These are phyloP conservation scores for Tupiocoris notatus DNA, from an alignment of 2,888 invertebrate species.

Conservation along the genomic window DNA sequence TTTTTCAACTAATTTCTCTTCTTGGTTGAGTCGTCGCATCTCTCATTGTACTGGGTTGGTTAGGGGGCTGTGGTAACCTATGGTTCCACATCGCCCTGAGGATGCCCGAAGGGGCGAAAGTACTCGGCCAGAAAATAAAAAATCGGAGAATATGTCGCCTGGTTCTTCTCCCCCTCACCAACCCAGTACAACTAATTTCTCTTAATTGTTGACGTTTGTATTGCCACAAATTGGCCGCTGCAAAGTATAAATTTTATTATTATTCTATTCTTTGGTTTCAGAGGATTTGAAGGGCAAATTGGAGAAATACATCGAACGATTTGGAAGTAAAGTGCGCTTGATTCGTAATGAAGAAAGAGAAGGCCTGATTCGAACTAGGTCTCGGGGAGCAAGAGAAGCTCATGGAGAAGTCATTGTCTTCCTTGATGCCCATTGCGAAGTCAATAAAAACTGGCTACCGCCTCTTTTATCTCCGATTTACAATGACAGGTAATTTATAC, in stretches of 20 bases:
- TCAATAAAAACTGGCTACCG: conserved; percentile 94
- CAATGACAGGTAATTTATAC: conserved; percentile 66
- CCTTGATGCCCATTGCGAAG: conserved; percentile 97
- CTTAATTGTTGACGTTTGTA: not conserved
- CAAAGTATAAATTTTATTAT: no score
- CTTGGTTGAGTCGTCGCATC: no score
- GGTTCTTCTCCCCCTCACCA: no score
- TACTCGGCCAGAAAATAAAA: no score
- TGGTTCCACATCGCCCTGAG: no score
- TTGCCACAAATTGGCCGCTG: no score
- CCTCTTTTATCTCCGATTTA: conserved; percentile 93
- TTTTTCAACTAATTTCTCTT: no score
- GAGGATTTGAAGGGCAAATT: conserved; percentile 79
- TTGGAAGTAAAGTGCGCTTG: conserved; percentile 84
- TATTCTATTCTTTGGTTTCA: conserved; percentile 53
- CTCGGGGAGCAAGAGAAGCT: conserved; percentile 86
- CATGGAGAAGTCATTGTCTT: conserved; percentile 95
- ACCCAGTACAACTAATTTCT: no score
- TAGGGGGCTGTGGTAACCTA: no score
- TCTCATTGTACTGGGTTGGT: no score
- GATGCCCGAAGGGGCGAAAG: no score
- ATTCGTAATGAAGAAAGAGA: conserved; percentile 85
- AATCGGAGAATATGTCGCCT: no score
- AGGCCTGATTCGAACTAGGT: conserved; percentile 90
- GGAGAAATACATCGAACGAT: conserved; percentile 80